A percentile compares a stretch with the other conserved stretches of the same genome.
phyloP scores from a whole-genome alignment of 2,888 invertebrate species.

The Acanthosepion esculentum region DNA sequence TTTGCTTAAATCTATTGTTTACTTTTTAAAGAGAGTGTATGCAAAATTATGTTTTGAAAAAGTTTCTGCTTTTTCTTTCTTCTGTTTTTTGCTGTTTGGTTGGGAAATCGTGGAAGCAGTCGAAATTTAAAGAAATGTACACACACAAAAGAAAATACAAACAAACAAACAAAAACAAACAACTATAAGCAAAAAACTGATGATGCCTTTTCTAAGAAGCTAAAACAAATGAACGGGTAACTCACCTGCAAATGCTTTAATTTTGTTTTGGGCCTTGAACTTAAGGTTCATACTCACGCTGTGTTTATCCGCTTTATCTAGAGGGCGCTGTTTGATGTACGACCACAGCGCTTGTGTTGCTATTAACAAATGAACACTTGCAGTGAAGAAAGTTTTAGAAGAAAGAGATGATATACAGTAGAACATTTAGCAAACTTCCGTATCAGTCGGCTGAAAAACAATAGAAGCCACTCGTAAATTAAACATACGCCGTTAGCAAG shows the following conservation, averaged over 20 bases:
- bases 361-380: not conserved
- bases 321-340: conserved; percentile 33
- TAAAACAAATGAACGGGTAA: not conserved
- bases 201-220: not conserved
- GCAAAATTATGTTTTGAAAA: too few relatives aligned
- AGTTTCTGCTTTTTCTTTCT: not conserved
- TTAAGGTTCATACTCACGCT: not conserved
- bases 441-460: not conserved
- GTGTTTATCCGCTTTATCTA: not conserved
- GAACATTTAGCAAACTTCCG: not conserved
- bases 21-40: too few relatives aligned
- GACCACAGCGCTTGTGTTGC: not conserved
- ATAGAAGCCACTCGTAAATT: not conserved
- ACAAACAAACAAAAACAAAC: not conserved
- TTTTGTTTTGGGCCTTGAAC: not conserved
- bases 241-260: not conserved
- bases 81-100: not conserved
- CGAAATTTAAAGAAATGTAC: not conserved
- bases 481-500: not conserved
- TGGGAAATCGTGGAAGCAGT: not conserved
- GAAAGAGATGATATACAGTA: not conserved
- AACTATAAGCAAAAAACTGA: not conserved
- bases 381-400: not conserved
- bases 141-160: not conserved
- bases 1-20: too few relatives aligned